These are phyloP conservation scores for Polydrusus pterygomalis DNA, from an alignment of 2,888 invertebrate species.

Conservation along the genomic window DNA sequence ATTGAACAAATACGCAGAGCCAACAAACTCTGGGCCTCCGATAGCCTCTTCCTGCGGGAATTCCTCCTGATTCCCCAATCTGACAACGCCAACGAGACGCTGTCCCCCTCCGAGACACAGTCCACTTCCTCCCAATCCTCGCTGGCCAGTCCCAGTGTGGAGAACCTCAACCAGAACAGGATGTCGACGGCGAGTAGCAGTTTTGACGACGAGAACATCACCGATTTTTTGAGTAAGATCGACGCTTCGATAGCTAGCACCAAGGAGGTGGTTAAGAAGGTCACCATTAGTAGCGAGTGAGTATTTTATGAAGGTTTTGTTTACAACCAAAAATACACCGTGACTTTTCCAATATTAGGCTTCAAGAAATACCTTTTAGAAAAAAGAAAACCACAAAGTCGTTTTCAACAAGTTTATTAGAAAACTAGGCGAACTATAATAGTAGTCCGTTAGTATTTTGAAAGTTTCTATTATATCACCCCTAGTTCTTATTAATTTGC, in stretches of 20 bases:
- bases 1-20: slow-evolving; percentile 95
- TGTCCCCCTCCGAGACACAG: slow-evolving; percentile 60
- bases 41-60: slow-evolving; percentile 93
- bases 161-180: slow-evolving; percentile 53
- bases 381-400: no score
- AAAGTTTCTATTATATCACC: no score
- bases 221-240: slow-evolving; percentile 88
- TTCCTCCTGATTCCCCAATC: slow-evolving; percentile 89
- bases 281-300: slow-evolving; percentile 89
- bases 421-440: no score
- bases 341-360: no score
- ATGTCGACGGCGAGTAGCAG: slow-evolving; percentile 55
- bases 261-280: slow-evolving; percentile 87
- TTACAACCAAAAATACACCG: no score
- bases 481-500: no score
- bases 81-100: slow-evolving; percentile 67
- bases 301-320: slow-evolving; percentile 67
- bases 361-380: no score
- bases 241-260: slow-evolving; percentile 89
- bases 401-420: no score
- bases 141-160: slow-evolving; percentile 56
- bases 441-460: no score
- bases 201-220: slow-evolving; percentile 82
- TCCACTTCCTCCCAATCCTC: slow-evolving; percentile 46
- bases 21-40: slow-evolving; percentile 93